Evolutionary conservation across 1,140 invertebrate species (phyloP).

Genomic region (Macrotrachela quadricornifera): DNA sequence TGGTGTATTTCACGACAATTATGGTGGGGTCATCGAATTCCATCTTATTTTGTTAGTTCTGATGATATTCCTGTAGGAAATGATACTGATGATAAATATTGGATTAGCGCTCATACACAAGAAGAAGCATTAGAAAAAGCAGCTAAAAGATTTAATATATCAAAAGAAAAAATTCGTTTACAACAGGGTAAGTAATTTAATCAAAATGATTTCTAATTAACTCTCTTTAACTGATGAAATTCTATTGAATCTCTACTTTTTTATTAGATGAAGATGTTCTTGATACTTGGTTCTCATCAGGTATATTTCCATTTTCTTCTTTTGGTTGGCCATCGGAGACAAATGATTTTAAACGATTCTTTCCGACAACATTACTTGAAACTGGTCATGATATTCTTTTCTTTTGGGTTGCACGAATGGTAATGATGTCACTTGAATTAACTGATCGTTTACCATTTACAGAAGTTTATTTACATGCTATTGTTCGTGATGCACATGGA

Average conservation of each 20-base stretch:
- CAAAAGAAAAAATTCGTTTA: background rate
- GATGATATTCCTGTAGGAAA: conserved; percentile 13
- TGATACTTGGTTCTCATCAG: conserved; percentile 98
- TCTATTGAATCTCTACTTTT: background rate
- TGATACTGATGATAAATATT: conserved; percentile 47
- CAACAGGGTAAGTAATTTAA: background rate
- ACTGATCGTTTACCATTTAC: conserved; percentile 70
- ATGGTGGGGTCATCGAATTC: conserved; percentile 98
- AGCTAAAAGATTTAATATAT: conserved; percentile 29
- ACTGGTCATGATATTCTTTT: conserved; percentile 97
- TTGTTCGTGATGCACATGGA: conserved; percentile 90
- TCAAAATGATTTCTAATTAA: too few relatives aligned
- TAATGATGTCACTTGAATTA: conserved; percentile 77
- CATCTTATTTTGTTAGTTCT: conserved; percentile 46
- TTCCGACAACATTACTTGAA: conserved; percentile 74
- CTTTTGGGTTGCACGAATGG: conserved; percentile 99
- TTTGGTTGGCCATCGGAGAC: conserved; percentile 80
- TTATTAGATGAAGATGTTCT: conserved; percentile 71
- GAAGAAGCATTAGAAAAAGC: conserved; percentile 67
- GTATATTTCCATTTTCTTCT: conserved; percentile 80
- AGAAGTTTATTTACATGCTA: conserved; percentile 73
- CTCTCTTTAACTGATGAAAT: too few relatives aligned
- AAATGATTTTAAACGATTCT: conserved; percentile 46
- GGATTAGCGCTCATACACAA: conserved; percentile 65
- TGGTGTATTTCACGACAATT: conserved; percentile 96